Base-by-base conservation (phyloP, 1,140 invertebrate genomes). In the Drosophila orosa region DNA sequence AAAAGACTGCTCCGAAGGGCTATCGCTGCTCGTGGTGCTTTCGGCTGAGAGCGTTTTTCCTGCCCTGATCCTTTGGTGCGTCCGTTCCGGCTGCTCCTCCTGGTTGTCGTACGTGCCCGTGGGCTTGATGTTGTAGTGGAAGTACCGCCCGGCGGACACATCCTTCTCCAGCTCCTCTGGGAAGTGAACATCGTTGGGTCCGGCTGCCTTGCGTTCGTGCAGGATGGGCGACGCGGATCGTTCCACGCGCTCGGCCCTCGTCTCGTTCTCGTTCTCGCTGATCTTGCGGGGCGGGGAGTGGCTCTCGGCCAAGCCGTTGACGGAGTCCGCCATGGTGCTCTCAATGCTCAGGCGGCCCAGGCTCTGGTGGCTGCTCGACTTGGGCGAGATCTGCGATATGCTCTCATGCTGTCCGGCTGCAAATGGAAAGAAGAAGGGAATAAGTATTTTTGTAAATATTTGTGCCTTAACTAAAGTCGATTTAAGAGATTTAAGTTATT, bases 361-460 rank as follows among this genome's bases (percentile, higher is more conserved):
- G 9, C 31, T 68, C 5, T 35, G 12, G 17, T 74, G 37, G 59
- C 76, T 91, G 42, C 79, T 87, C 3, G 91, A 92, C 39, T 92
- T 92, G 37, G 91, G 91, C 15, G 91, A 92, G 45, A 92, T 92
- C 71, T 92, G 91, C 35, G 91, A 92, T 59, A 92, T 78, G 58
- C 63, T 71, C 37, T 87, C 67, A 37, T 91, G 83, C 31, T 90
- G 73, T n/a, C 68, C 83, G 40, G 59, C 91, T 92, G 74, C 3
- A 90, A 85, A 47, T 0, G 1, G 27, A 42, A 42, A 35, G n/a
- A 12, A 24, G 13, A 0, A 44, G 7, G 25, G n/a, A 48, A 5
- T 29, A 12, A 12, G n/a, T 48, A 17, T 5, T 5, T 12, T 17
- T 27, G 4, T 0, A 45, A 5, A 9, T 3, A 2, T n/a, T 5